Percentiles rank a stretch among this genome's conserved stretches.
Evolutionary conservation across 2,113 vertebrate genomes (phyloP).

Genomic region (Pterocles burchelli): DNA sequence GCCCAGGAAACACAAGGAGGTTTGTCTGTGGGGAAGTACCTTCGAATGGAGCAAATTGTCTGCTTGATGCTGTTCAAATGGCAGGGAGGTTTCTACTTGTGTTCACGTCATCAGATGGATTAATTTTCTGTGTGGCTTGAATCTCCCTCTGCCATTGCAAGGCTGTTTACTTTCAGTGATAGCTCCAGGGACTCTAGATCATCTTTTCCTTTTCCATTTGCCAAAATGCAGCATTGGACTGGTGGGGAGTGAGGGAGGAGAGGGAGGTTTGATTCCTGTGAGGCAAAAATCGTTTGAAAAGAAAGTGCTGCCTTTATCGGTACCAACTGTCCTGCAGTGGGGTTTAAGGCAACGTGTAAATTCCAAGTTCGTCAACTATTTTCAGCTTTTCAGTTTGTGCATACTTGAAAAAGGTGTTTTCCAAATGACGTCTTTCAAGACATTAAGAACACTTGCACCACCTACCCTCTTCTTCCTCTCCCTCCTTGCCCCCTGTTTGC

Average conservation of each 20-base stretch:
- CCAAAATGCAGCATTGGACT: neutral
- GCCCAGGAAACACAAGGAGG: neutral
- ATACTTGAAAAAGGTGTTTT: neutral
- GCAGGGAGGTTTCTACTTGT: neutral
- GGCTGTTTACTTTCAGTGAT: neutral
- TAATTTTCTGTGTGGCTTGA: neutral
- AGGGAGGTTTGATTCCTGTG: neutral
- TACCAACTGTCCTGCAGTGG: neutral
- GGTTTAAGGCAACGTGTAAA: fast-evolving
- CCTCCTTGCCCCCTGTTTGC: neutral
- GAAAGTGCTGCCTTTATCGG: neutral
- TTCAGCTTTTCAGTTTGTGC: neutral
- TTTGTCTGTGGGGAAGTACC: neutral
- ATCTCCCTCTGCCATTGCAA: neutral
- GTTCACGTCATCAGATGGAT: neutral
- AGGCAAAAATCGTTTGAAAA: neutral
- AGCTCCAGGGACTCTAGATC: neutral
- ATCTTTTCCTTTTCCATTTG: neutral
- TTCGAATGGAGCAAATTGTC: neutral
- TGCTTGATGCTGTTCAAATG: neutral
- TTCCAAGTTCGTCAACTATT: neutral
- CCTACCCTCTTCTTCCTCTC: neutral
- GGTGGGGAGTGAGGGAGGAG: neutral
- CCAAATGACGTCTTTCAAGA: neutral
- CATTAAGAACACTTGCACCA: neutral